Conservation (phyloP, 2,888 invertebrate species). For the Orthosia cruda region DNA sequence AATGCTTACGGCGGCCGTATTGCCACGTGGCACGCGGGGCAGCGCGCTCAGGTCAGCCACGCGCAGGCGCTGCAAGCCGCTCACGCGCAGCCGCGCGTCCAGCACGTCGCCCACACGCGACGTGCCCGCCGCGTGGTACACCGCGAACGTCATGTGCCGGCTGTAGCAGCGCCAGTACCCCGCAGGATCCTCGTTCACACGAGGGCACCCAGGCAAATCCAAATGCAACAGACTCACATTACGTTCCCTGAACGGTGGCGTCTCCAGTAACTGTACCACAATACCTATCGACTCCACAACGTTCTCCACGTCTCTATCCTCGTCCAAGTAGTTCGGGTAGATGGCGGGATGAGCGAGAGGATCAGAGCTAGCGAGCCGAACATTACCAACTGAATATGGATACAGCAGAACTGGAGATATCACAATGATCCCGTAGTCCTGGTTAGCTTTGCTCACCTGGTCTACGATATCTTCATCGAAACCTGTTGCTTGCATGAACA, state of each 20-base stretch:
- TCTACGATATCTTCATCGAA: conserved; percentile 68
- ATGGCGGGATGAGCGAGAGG: conserved; percentile 75
- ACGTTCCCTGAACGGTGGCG: conserved; percentile 61
- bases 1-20: conserved; percentile 79
- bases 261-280: conserved; percentile 73
- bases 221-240: conserved; percentile 73
- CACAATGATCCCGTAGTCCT: conserved; percentile 70
- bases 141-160: conserved; percentile 79
- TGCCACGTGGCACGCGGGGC: conserved; percentile 76
- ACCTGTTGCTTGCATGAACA: conserved; percentile 62
- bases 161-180: conserved; percentile 82
- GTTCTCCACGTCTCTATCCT: conserved; percentile 75
- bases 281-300: conserved; percentile 75
- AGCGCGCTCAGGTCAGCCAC: conserved; percentile 78
- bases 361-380: conserved; percentile 76
- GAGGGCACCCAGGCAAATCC: conserved; percentile 74
- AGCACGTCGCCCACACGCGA: conserved; percentile 77
- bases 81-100: conserved; percentile 78
- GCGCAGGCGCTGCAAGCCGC: conserved; percentile 74
- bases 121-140: conserved; percentile 81
- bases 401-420: conserved; percentile 75
- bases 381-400: conserved; percentile 76
- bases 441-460: conserved; percentile 73
- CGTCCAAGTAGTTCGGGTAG: conserved; percentile 77
- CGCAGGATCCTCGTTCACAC: conserved; percentile 29